Evolutionary conservation across 2,797 vertebrate species (phyloP), one percentile per base, ranked within the genome.

Genomic region (Kryptopterus vitreolus): DNA sequence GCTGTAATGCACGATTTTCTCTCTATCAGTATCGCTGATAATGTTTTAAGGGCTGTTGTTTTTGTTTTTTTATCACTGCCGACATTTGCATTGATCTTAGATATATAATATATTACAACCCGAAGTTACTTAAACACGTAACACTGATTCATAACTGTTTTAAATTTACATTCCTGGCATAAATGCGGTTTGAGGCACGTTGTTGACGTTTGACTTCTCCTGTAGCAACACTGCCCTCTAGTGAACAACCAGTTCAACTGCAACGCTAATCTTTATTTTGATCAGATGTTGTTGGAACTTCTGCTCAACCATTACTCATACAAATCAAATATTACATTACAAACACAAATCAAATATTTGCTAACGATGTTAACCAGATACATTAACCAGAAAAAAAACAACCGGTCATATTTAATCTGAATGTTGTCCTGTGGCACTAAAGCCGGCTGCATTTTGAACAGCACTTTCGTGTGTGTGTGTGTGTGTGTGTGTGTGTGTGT

Each of bases 211-310:
- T 53, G 4, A 33, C 52, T 0, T 13, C 31, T 52, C 10, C 29
- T 63, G 59, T 62, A n/a, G 20, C 74, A 80, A 79, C 10, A 80
- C 26, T 76, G 22, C 79, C 81, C 81, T 76, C 83, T 74, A 31
- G 65, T 83, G 83, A 76, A 48, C 38, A 57, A 35, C 12, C 22
- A 0, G 16, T 57, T 78, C 20, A 81, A 81, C 16, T 84, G 33
- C 65, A 84, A 13, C 9, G n/a, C 4, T n/a, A 18, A 62, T 66
- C 35, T 16, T 16, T 33, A 62, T 6, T 43, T 66, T 20, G 18
- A 24, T 46, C 3, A 31, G 43, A 31, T 12, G 18, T 22, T 2
- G 20, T 12, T 31, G 13, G 26, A 31, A 53, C 18, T n/a, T 50
- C 15, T 29, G 43, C n/a, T 18, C 10, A 22, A 22, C 35, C 38